phyloP scores from a whole-genome alignment of 2,888 invertebrate genomes.

The Diarsia dahlii region DNA sequence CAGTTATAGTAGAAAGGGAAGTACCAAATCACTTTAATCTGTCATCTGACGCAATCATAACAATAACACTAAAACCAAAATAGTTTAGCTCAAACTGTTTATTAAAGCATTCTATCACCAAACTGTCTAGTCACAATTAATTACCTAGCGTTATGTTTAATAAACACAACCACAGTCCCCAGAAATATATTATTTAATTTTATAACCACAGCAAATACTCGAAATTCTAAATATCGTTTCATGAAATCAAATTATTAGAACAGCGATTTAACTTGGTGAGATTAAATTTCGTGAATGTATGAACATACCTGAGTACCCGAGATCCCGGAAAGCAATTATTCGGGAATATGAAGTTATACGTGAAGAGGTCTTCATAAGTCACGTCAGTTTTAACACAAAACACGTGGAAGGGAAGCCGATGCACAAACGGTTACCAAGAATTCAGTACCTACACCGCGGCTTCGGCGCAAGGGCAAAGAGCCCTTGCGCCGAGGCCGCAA shows the following conservation, averaged over 20 bases:
- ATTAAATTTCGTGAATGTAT: slow-evolving; percentile 38
- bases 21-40: neutral
- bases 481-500: too few species aligned
- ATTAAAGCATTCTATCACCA: slow-evolving; percentile 1
- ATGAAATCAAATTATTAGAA: slow-evolving; percentile 23
- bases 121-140: slow-evolving; percentile 13
- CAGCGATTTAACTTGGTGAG: slow-evolving; percentile 16
- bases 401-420: too few species aligned
- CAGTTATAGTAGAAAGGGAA: neutral
- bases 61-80: slow-evolving; percentile 2
- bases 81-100: neutral
- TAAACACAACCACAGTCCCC: neutral
- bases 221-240: slow-evolving; percentile 23
- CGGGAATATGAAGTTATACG: neutral
- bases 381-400: neutral
- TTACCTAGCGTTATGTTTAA: neutral
- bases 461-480: too few species aligned
- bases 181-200: slow-evolving; percentile 15
- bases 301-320: slow-evolving; percentile 17
- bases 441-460: too few species aligned
- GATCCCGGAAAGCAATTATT: slow-evolving; percentile 23
- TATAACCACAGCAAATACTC: slow-evolving; percentile 9
- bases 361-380: neutral
- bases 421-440: too few species aligned
- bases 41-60: neutral